Percentiles rank a stretch among this genome's conserved stretches.
Conservation (phyloP, 2,888 invertebrate genomes). For the Gandaritis pyraliata region DNA sequence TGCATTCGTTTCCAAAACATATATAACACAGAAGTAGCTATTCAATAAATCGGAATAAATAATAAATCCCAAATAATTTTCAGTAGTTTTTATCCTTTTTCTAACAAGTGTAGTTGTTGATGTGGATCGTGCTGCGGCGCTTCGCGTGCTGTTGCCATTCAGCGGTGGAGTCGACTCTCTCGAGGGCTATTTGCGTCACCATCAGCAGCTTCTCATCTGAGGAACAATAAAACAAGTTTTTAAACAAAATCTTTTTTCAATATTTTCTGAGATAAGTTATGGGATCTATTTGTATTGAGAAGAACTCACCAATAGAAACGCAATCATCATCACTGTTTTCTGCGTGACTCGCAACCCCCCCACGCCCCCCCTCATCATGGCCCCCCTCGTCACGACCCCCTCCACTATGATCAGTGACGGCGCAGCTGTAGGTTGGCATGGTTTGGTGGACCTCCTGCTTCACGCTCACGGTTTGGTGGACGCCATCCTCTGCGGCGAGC, state of each 20-base stretch:
- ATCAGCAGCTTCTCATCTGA: constrained; percentile 34
- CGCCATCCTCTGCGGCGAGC: background rate
- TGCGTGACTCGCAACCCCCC: background rate
- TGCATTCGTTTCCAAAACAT: too few relatives aligned
- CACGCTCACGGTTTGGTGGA: background rate
- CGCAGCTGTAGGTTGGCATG: too few relatives aligned
- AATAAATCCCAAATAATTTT: too few relatives aligned
- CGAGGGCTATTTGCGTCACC: background rate
- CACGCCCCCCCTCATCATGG: background rate
- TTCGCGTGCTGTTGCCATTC: constrained; percentile 5
- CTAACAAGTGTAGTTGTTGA: too few relatives aligned
- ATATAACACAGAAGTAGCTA: too few relatives aligned
- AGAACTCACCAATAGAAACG: constrained; percentile 10
- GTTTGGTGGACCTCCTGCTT: too few relatives aligned
- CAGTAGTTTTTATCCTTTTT: too few relatives aligned
- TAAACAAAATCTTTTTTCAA: too few relatives aligned
- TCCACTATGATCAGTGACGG: too few relatives aligned
- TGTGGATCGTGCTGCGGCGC: background rate
- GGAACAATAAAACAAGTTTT: background rate
- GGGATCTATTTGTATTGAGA: too few relatives aligned
- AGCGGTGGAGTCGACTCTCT: background rate
- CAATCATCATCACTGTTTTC: constrained; percentile 6
- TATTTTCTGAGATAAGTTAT: too few relatives aligned
- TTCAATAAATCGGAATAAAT: too few relatives aligned
- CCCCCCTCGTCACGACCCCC: background rate